Conservation (phyloP, 2,888 invertebrate genomes). For the Acronicta psi region DNA sequence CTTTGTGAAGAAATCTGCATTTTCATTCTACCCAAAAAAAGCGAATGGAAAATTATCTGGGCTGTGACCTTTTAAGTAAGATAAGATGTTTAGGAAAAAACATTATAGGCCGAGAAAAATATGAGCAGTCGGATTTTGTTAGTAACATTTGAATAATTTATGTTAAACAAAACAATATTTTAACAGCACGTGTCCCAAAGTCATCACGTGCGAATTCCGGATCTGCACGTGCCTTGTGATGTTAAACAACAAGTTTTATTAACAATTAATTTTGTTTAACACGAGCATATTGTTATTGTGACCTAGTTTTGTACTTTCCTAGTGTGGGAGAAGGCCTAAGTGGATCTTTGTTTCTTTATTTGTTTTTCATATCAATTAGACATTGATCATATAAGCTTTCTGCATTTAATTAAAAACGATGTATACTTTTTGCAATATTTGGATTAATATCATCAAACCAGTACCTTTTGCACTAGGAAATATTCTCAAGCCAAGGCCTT, state of each 20-base stretch:
- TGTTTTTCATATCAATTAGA: too few species aligned
- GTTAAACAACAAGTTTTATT: constrained; percentile 28
- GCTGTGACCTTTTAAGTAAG: too few species aligned
- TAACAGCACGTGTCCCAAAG: constrained; percentile 12
- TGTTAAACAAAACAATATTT: constrained; percentile 21
- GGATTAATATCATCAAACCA: not conserved
- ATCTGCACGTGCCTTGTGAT: constrained; percentile 22
- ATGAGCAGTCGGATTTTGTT: constrained; percentile 5
- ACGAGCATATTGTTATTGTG: constrained; percentile 4
- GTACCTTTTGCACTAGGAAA: constrained; percentile 9
- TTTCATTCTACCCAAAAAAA: not conserved
- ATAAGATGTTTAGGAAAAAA: not conserved
- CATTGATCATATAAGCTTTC: too few species aligned
- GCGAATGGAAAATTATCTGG: too few species aligned
- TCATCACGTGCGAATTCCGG: constrained; percentile 5
- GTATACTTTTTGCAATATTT: too few species aligned
- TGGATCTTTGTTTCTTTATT: not conserved
- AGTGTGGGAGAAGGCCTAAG: not conserved
- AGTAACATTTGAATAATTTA: constrained; percentile 27
- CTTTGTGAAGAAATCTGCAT: constrained; percentile 2
- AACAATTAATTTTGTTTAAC: constrained; percentile 14
- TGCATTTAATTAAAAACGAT: too few species aligned
- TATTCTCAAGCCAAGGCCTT: constrained; percentile 23
- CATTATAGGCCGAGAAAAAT: constrained; percentile 9
- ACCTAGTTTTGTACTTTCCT: constrained; percentile 8